A percentile compares a stretch with the other conserved stretches of the same genome.
phyloP scores from a whole-genome alignment of 2,113 vertebrate genomes.

The Hippopotamus amphibius region DNA sequence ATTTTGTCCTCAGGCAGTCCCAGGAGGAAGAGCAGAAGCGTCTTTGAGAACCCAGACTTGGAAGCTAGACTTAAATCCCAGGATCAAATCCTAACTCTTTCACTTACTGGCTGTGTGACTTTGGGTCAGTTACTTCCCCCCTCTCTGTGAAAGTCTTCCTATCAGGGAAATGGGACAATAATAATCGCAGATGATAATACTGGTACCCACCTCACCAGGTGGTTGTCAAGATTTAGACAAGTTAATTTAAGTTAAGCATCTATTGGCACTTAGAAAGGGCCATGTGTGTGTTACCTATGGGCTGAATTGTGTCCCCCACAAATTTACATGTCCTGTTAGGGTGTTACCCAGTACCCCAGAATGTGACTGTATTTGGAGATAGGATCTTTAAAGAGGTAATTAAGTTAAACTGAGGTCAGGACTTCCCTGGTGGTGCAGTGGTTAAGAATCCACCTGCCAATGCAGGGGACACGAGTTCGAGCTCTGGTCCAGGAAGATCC shows the following conservation, averaged over 20 bases:
- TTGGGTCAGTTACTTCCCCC: not conserved
- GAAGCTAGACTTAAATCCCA: not conserved
- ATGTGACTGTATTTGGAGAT: not conserved
- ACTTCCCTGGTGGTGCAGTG: too few species aligned
- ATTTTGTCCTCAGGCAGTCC: not conserved
- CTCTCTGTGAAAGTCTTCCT: not conserved
- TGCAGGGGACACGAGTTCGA: too few species aligned
- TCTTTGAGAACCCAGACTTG: not conserved
- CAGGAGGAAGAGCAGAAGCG: not conserved
- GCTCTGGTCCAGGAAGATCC: too few species aligned
- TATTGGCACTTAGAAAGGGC: not conserved
- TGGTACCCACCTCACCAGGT: accelerated
- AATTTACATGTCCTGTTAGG: too few species aligned
- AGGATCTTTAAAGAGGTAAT: not conserved
- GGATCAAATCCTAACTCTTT: not conserved
- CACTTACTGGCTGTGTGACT: not conserved
- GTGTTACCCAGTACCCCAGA: not conserved
- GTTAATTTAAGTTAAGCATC: not conserved
- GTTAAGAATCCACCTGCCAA: too few species aligned
- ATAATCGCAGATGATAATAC: not conserved
- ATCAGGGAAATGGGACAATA: not conserved
- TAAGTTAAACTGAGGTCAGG: not conserved
- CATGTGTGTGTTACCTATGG: accelerated
- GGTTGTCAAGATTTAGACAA: not conserved
- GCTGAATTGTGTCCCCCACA: not conserved